Evolutionary conservation across 2,113 vertebrate genomes (phyloP).

Genomic region (Cottus gobio): DNA sequence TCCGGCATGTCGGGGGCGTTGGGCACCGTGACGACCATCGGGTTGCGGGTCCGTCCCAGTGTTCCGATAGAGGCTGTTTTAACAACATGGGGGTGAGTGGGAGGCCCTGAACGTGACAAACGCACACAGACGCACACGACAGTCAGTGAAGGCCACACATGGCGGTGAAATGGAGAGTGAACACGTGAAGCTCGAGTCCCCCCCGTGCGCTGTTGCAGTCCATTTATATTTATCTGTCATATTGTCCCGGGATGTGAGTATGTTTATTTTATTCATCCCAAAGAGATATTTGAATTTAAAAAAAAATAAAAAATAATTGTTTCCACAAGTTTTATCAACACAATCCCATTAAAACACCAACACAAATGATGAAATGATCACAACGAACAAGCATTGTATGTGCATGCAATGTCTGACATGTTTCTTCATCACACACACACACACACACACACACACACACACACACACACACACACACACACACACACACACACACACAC

Average conservation of each 20-base stretch:
- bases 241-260: background rate
- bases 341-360: background rate
- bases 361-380: background rate
- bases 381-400: background rate
- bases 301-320: no score
- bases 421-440: no score
- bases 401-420: background rate
- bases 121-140: background rate
- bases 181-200: background rate
- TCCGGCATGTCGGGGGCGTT: conserved; percentile 94
- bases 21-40: conserved; percentile 93
- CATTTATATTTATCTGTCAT: background rate
- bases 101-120: conserved; percentile 78
- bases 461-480: background rate
- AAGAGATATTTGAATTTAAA: no score
- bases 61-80: conserved; percentile 98
- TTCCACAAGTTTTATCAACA: background rate
- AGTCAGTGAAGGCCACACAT: conserved; percentile 25
- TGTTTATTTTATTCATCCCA: background rate
- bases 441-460: background rate
- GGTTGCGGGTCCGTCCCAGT: conserved; percentile 91
- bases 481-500: background rate
- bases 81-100: conserved; percentile 88
- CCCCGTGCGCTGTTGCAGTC: no score
- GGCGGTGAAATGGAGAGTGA: background rate